phyloP scores from a whole-genome alignment of 1,140 invertebrate genomes.

The Brachionus sp. region DNA sequence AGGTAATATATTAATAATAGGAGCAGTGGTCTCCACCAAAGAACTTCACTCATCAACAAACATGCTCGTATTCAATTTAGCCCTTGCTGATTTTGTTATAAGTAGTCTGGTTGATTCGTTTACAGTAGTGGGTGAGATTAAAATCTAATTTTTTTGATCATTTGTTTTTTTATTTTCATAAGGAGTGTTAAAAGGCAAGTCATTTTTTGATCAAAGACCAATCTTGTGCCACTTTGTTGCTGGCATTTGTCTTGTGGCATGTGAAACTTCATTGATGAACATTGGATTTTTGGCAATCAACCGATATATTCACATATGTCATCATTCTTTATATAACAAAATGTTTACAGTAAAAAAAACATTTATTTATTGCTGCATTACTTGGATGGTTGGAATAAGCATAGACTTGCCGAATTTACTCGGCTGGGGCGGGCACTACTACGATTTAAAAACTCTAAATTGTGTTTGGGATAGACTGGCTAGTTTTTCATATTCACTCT shows the following conservation, averaged over 20 bases:
- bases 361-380: constrained; percentile 47
- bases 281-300: constrained; percentile 51
- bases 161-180: background rate
- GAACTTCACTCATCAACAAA: constrained; percentile 49
- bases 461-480: constrained; percentile 53
- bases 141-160: background rate
- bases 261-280: constrained; percentile 50
- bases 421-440: constrained; percentile 51
- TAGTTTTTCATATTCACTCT: constrained; percentile 50
- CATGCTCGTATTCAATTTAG: constrained; percentile 54
- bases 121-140: constrained; percentile 52
- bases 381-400: constrained; percentile 48
- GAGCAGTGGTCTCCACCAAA: constrained; percentile 16
- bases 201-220: constrained; percentile 50
- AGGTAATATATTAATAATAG: constrained; percentile 44
- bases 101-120: constrained; percentile 53
- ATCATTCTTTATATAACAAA: constrained; percentile 48
- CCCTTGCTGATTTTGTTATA: constrained; percentile 54
- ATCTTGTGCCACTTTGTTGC: constrained; percentile 51
- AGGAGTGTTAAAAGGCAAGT: constrained; percentile 47
- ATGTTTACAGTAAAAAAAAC: constrained; percentile 50
- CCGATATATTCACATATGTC: constrained; percentile 51
- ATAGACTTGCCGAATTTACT: constrained; percentile 47
- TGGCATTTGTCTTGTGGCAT: constrained; percentile 50
- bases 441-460: constrained; percentile 51